Evolutionary conservation across 2,888 invertebrate species (phyloP).

Genomic region (Hydrotaea diabolus): DNA sequence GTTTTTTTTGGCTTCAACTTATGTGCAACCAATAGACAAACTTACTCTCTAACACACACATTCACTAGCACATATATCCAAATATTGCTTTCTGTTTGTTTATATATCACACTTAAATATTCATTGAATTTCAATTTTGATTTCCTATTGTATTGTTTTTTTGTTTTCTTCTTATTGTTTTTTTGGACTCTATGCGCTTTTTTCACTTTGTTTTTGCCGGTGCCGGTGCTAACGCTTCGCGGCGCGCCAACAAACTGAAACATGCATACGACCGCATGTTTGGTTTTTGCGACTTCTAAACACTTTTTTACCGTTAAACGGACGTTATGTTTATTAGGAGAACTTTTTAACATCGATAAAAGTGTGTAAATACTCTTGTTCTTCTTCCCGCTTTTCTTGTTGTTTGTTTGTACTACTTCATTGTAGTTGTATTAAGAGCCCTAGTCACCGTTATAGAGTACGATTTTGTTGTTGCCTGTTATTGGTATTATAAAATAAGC

Average conservation of each 20-base stretch:
- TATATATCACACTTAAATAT: background rate
- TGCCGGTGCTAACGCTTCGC: background rate
- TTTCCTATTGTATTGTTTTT: background rate
- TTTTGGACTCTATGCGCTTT: no score
- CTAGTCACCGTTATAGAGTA: background rate
- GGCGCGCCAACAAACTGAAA: background rate
- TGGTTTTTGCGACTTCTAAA: slow-evolving; percentile 7
- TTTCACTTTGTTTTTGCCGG: background rate
- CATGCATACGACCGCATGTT: background rate
- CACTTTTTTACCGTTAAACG: slow-evolving; percentile 1
- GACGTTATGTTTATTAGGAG: background rate
- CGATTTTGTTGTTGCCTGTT: background rate
- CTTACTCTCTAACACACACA: slow-evolving; percentile 2
- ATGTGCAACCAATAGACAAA: background rate
- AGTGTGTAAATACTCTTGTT: background rate
- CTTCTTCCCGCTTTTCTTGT: background rate
- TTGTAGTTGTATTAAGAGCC: background rate
- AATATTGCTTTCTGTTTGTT: background rate
- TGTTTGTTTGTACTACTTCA: background rate
- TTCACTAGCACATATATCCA: background rate
- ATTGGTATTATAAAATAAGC: background rate
- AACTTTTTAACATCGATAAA: slow-evolving; percentile 15
- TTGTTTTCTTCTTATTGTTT: background rate
- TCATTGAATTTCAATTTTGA: background rate
- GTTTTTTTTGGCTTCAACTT: slow-evolving; percentile 9